A percentile compares a stretch with the other conserved stretches of the same genome.
These are phyloP conservation scores for Peromyscus maniculatus DNA, from an alignment of 2,113 vertebrate genomes.

Conservation along the genomic window DNA sequence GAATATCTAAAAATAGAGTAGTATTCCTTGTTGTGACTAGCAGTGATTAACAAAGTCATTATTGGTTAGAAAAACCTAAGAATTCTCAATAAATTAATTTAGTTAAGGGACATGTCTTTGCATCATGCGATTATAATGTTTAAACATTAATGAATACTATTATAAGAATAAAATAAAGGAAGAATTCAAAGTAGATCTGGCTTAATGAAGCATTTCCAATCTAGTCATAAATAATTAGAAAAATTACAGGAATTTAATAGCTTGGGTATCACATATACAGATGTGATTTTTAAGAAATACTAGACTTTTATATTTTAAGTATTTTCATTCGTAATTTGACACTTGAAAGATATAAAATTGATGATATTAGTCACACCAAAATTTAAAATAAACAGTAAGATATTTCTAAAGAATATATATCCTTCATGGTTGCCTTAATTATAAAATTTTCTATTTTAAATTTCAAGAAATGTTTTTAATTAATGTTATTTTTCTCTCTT, in stretches of 20 bases:
- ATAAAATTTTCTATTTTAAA: not conserved
- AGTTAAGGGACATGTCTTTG: not conserved
- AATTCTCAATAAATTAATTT: not conserved
- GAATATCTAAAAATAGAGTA: not conserved
- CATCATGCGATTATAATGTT: not conserved
- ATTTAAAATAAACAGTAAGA: not conserved
- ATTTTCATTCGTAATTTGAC: not conserved
- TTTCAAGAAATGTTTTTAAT: not conserved
- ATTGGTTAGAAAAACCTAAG: not conserved
- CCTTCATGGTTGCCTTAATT: not conserved
- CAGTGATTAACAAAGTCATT: not conserved
- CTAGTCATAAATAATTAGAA: not conserved
- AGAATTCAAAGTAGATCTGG: not conserved
- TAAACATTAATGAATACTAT: not conserved
- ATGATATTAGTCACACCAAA: not conserved
- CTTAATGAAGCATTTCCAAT: not conserved
- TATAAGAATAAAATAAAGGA: not conserved
- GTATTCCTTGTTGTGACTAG: not conserved
- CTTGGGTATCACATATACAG: not conserved
- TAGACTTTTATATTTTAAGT: not conserved
- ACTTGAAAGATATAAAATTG: not conserved
- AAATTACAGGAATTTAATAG: not conserved
- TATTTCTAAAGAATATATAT: not conserved
- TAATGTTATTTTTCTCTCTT: not conserved
- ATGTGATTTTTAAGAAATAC: not conserved